These are phyloP conservation scores for Drosophila meridionalis DNA, from an alignment of 2,888 invertebrate genomes.

Conservation along the genomic window DNA sequence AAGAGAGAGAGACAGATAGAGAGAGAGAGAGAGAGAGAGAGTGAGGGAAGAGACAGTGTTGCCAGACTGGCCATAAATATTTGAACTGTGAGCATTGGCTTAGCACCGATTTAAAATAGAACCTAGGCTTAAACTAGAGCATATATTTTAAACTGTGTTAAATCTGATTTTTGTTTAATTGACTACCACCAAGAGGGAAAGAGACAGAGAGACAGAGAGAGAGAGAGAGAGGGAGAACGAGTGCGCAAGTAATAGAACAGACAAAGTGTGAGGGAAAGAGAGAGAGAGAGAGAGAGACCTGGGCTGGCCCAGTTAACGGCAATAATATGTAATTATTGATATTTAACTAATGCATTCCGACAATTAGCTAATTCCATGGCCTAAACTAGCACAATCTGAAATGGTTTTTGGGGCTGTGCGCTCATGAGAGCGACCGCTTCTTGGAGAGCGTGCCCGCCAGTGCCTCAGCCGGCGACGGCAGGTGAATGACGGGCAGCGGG, in stretches of 20 bases:
- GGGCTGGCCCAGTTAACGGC: slow-evolving; percentile 55
- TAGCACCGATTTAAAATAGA: slow-evolving; percentile 77
- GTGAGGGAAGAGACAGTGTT: slow-evolving; percentile 14
- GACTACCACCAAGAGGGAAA: slow-evolving; percentile 64
- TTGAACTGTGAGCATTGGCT: slow-evolving; percentile 74
- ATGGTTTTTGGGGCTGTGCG: slow-evolving; percentile 3
- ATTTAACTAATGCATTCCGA: slow-evolving; percentile 64
- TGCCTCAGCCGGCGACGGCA: slow-evolving; percentile 71
- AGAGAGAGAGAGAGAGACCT: background rate
- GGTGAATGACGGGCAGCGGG: slow-evolving; percentile 81
- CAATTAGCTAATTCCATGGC: slow-evolving; percentile 23
- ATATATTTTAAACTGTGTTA: slow-evolving; percentile 39
- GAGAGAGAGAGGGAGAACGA: background rate
- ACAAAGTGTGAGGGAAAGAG: background rate
- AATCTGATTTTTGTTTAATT: slow-evolving; percentile 29
- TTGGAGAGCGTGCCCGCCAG: slow-evolving; percentile 82
- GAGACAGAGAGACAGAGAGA: background rate
- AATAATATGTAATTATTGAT: slow-evolving; percentile 56
- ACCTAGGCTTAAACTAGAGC: slow-evolving; percentile 67
- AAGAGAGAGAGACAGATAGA: slow-evolving; percentile 4
- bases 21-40: slow-evolving; percentile 22
- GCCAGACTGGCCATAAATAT: slow-evolving; percentile 32
- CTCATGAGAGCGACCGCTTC: slow-evolving; percentile 79
- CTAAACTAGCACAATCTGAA: slow-evolving; percentile 21
- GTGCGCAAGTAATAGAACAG: background rate